phyloP scores from a whole-genome alignment of 2,113 vertebrate species.

The Muscicapa adusta region DNA sequence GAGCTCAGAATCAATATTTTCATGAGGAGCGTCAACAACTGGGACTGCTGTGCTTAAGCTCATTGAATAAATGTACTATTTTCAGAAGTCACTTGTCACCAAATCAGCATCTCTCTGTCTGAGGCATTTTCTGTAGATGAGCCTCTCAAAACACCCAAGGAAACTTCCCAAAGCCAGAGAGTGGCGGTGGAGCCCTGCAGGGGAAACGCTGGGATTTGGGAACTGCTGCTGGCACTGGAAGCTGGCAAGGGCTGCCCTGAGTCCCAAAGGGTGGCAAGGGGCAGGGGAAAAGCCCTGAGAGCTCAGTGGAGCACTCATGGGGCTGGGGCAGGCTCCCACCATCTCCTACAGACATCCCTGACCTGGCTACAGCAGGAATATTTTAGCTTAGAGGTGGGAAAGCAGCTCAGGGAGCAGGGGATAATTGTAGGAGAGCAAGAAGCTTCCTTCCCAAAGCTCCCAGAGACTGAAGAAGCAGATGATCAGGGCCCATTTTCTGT shows the following conservation, averaged over 20 bases:
- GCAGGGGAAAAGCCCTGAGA: neutral
- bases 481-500: neutral
- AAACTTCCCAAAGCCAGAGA: neutral
- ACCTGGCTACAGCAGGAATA: neutral
- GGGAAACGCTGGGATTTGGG: neutral
- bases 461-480: neutral
- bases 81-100: conserved; percentile 20
- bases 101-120: neutral
- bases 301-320: accelerated
- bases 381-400: neutral
- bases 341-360: neutral
- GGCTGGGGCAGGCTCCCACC: neutral
- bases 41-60: neutral
- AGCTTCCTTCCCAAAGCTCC: neutral
- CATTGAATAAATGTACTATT: conserved; percentile 31
- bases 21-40: conserved; percentile 24
- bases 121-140: neutral
- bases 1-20: conserved; percentile 60
- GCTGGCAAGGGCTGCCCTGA: neutral
- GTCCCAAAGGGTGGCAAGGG: no score
- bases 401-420: neutral
- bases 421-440: accelerated
- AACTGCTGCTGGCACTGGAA: neutral
- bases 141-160: neutral
- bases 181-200: neutral